phyloP scores from a whole-genome alignment of 2,888 invertebrate species.

The Drosophila yooni region DNA sequence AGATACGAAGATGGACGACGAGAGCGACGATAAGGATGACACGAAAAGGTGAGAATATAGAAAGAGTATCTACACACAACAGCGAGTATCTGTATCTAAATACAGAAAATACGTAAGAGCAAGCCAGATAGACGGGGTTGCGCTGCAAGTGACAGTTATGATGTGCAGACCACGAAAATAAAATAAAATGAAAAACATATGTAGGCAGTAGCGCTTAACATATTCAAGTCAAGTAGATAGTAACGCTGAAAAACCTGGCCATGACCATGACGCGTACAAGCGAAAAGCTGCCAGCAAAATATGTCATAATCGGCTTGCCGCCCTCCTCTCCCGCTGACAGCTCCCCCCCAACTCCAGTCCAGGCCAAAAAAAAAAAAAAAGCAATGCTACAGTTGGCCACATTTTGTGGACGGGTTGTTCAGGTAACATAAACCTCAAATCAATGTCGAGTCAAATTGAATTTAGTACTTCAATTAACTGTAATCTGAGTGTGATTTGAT shows the following conservation, averaged over 20 bases:
- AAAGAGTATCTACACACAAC: neutral
- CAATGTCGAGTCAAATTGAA: constrained; percentile 26
- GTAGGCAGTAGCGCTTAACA: neutral
- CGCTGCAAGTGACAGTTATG: constrained; percentile 69
- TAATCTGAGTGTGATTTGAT: constrained; percentile 53
- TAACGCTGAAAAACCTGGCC: neutral
- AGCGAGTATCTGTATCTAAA: constrained; percentile 2
- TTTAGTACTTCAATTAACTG: constrained; percentile 39
- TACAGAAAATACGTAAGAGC: neutral
- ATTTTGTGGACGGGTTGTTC: neutral
- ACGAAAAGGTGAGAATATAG: constrained; percentile 89
- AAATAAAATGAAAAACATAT: neutral
- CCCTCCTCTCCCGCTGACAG: neutral
- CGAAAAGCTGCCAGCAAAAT: constrained; percentile 1
- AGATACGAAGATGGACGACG: constrained; percentile 89
- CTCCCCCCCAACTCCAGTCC: neutral
- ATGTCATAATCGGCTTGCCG: constrained; percentile 3
- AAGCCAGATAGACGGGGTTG: neutral
- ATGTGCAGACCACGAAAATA: constrained; percentile 5
- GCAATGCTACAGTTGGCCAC: constrained; percentile 10
- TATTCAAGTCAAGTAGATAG: neutral
- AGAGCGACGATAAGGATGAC: constrained; percentile 93
- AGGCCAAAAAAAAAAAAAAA: neutral
- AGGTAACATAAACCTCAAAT: constrained; percentile 29
- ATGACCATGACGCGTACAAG: constrained; percentile 1